These are phyloP conservation scores for Phalera bucephala DNA, from an alignment of 2,888 invertebrate genomes.

Conservation along the genomic window DNA sequence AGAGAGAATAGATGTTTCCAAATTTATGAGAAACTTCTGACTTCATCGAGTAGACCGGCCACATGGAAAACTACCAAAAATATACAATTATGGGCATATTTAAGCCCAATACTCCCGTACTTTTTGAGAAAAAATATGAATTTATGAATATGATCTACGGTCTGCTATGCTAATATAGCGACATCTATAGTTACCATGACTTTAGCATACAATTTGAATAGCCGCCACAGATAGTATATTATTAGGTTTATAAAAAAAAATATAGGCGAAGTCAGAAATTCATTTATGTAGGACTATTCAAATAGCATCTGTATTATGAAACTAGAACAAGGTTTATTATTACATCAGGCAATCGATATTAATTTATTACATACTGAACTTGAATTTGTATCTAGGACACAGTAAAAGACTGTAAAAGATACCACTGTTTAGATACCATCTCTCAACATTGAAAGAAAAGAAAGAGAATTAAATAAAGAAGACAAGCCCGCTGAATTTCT, in stretches of 20 bases:
- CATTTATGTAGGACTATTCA: conserved; percentile 57
- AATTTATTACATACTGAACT: conserved; percentile 47
- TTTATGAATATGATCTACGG: background rate
- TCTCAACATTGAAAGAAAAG: no score
- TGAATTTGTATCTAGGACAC: conserved; percentile 21
- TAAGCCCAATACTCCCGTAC: background rate
- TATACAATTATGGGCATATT: background rate
- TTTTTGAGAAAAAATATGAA: background rate
- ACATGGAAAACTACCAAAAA: background rate
- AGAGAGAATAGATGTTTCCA: no score
- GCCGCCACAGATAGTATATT: background rate
- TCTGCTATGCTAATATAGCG: background rate
- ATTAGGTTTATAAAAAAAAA: background rate
- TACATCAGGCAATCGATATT: conserved; percentile 26
- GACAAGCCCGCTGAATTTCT: no score
- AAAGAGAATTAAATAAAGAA: no score
- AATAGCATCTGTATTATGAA: conserved; percentile 56
- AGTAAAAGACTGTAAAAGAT: no score
- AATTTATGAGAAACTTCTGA: no score
- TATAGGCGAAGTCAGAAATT: conserved; percentile 15
- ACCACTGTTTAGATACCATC: no score
- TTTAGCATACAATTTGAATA: conserved; percentile 1
- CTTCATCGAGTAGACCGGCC: no score
- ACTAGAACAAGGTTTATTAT: conserved; percentile 59
- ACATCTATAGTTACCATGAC: background rate